phyloP scores from a whole-genome alignment of 2,797 vertebrate species.

The Enteromius argenteus region DNA sequence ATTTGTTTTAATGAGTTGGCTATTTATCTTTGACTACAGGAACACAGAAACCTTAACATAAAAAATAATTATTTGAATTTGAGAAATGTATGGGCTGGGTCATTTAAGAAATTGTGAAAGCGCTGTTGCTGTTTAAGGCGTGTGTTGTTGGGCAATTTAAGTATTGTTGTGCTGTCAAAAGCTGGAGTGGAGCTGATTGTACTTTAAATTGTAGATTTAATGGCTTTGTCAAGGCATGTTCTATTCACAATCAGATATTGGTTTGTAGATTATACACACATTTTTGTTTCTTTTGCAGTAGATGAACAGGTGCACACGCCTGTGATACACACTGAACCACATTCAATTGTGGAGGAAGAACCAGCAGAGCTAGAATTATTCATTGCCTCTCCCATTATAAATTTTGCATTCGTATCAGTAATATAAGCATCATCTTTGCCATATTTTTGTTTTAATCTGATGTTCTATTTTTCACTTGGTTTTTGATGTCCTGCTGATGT shows the following conservation, averaged over 20 bases:
- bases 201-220: not conserved
- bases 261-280: not conserved
- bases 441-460: not conserved
- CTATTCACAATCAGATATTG: not conserved
- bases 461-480: not conserved
- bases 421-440: not conserved
- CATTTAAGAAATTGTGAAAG: not conserved
- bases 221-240: constrained; percentile 16
- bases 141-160: not conserved
- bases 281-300: not conserved
- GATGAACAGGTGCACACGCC: not conserved
- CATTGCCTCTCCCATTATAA: not conserved
- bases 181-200: not conserved
- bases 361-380: constrained; percentile 28
- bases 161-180: constrained; percentile 14
- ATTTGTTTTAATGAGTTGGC: not conserved
- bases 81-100: constrained; percentile 14
- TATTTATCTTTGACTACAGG: not conserved
- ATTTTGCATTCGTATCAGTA: not conserved
- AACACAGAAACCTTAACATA: not conserved
- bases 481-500: constrained; percentile 4
- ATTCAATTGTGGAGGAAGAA: constrained; percentile 5
- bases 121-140: not conserved
- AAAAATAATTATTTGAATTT: not conserved
- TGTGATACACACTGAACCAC: not conserved